Base-by-base conservation (phyloP, 2,888 invertebrate species). In the Myopa tessellatipennis region DNA sequence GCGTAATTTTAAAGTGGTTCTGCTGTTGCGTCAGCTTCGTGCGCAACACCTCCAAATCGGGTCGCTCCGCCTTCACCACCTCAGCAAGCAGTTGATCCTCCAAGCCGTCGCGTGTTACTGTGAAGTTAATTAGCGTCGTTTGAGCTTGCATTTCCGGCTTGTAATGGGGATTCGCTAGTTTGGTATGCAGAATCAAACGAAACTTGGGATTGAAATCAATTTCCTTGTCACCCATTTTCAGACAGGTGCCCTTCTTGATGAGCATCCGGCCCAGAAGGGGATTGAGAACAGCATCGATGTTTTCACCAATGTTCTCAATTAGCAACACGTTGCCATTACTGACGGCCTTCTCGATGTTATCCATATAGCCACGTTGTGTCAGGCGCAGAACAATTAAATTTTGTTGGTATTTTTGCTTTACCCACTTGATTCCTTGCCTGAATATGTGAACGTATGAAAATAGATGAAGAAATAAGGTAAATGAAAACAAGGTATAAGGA, bases 81-180 rank as follows among this genome's bases (percentile, higher is more conserved):
- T 96, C 97, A 8, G 96, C 98, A 40, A 98, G 89, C 16, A 98
- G 90, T 87, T 98, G 98, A 85, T 98, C 98, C 88, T 98, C 98
- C 18, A 98, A 90, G 88, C 96, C 98, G 88, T 98, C 97, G 85
- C 93, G 92, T 0, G 98, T 98, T 3, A 98, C 98, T 2, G 98
- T 98, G 85, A 98, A 98, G 90, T 98, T 98, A 80, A 98, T 97
- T 18, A 98, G 91, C 0, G 98, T 98, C 8, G 97, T 95, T 90
- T 98, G 98, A 0, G 98, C 98, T 89, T 98, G 98, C 93, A 98
- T 95, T 90, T 98, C 98, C 0, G 98, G 98, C 86, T 98, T 96
- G 87, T 97, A 98, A 90, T 98, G 98, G 0, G 98, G 98, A 90
- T 98, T 98, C 1, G 96, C 97, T 79, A 98, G 90, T 89, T 98